Base-by-base conservation (phyloP, 2,113 vertebrate species). In the Apodemus sylvaticus region DNA sequence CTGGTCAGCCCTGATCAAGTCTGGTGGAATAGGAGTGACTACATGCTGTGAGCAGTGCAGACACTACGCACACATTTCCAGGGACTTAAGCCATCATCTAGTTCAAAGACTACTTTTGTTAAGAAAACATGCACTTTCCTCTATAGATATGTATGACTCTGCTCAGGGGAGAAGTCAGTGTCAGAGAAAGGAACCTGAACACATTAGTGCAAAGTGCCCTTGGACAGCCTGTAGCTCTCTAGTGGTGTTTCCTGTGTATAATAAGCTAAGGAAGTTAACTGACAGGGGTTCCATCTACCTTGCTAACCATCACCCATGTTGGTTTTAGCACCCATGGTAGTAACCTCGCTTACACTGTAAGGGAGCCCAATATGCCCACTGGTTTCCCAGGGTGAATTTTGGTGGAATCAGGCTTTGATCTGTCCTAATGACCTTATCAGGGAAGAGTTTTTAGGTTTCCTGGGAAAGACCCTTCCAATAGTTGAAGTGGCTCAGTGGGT, bases 61-160 rank as follows among this genome's bases (percentile, higher is more conserved):
- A 55, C 53, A 36, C 34, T 20, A 82, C 14, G 36, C 36, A 55
- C 1, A 1, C 29, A 42, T 81, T 94, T 86, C 64, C 64, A 78
- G 51, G 92, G 86, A 92, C 55, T 64, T 92, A 93, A 89, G 83
- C 83, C 51, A 66, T 34, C 64, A 58, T 34, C 58, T 39, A 12
- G 10, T 82, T 94, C 53, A 86, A 82, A 10, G 73, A 82, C 14
- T 82, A n/a, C 76, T 90, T 85, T 92, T 62, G 83, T 74, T 86
- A 83, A 89, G 81, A 87, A 93, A 94, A 70, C 45, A n/a, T 34
- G 51, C 19, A 42, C 31, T 78, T 62, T 71, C 39, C 88, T 74
- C 36, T 48, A 68, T 91, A 77, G 48, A 91, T 93, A 70, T 60
- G 74, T 74, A 83, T 58, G 26, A 5, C 77, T 45, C 85, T 26